These are phyloP conservation scores for Drosophila dives DNA, from an alignment of 2,888 invertebrate genomes.

Conservation along the genomic window DNA sequence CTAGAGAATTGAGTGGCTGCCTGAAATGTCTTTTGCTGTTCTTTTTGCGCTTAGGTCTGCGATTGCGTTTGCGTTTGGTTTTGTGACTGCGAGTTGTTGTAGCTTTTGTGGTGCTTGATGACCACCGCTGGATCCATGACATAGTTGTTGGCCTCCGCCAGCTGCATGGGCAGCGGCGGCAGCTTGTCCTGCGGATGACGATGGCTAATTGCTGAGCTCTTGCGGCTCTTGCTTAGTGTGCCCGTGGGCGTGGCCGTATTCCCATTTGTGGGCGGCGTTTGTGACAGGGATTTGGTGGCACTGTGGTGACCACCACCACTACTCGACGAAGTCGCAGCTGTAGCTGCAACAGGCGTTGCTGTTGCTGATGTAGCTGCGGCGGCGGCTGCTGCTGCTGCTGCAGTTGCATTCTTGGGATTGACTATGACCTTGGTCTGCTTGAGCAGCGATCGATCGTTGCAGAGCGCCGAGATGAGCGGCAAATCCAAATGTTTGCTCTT, in stretches of 20 bases:
- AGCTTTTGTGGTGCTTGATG: conserved; percentile 84
- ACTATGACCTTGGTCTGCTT: conserved; percentile 95
- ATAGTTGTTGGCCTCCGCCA: conserved; percentile 90
- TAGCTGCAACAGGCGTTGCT: neutral
- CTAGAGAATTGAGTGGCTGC: conserved; percentile 35
- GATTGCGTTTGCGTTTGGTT: conserved; percentile 74
- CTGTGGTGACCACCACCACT: conserved; percentile 18
- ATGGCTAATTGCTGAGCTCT: conserved; percentile 86
- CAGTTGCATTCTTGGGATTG: conserved; percentile 88
- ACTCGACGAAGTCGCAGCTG: conserved; percentile 7
- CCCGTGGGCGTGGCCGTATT: conserved; percentile 45
- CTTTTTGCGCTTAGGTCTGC: conserved; percentile 45
- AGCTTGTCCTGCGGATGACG: conserved; percentile 92
- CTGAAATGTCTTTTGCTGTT: neutral
- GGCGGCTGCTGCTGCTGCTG: conserved; percentile 13
- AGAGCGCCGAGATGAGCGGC: conserved; percentile 96
- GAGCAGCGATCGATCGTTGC: conserved; percentile 95
- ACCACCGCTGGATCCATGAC: conserved; percentile 86
- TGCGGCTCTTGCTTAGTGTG: conserved; percentile 85
- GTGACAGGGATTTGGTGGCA: conserved; percentile 52
- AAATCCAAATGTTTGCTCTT: conserved; percentile 95
- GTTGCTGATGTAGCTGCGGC: conserved; percentile 46
- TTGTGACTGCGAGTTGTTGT: conserved; percentile 82
- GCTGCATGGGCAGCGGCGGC: conserved; percentile 88
- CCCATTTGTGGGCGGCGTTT: conserved; percentile 31